A percentile compares a stretch with the other conserved stretches of the same genome.
phyloP scores from a whole-genome alignment of 2,797 vertebrate genomes.

The Pantherophis vulpinus region DNA sequence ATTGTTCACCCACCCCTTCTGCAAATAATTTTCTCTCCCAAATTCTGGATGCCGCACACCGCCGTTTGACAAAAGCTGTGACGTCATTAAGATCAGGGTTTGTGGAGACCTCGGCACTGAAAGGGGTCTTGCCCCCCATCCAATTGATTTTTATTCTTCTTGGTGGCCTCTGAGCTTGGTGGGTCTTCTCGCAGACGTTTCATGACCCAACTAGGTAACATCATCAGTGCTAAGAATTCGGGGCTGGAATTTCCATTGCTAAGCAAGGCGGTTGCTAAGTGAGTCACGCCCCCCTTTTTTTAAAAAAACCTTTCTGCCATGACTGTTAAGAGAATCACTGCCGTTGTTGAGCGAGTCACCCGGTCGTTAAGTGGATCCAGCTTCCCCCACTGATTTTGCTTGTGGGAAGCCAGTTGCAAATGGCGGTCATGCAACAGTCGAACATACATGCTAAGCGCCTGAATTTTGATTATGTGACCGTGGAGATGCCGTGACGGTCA shows the following conservation, averaged over 20 bases:
- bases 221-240: not conserved
- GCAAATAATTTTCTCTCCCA: not conserved
- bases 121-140: not conserved
- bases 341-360: not conserved
- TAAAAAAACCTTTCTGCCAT: not conserved
- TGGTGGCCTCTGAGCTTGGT: not conserved
- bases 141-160: not conserved
- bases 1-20: not conserved
- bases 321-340: too few species aligned
- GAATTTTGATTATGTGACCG: not conserved
- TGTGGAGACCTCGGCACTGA: not conserved
- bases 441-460: not conserved
- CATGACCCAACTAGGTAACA: too few species aligned
- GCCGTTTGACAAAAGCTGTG: not conserved
- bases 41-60: not conserved
- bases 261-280: not conserved
- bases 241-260: not conserved
- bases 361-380: not conserved
- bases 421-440: too few species aligned
- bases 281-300: too few species aligned
- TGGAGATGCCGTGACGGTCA: not conserved
- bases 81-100: not conserved
- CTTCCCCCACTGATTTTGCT: not conserved
- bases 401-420: not conserved
- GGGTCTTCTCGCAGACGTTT: not conserved